These are phyloP conservation scores for Cricetomys ansorgei DNA, from an alignment of 2,113 vertebrate species.

Conservation along the genomic window DNA sequence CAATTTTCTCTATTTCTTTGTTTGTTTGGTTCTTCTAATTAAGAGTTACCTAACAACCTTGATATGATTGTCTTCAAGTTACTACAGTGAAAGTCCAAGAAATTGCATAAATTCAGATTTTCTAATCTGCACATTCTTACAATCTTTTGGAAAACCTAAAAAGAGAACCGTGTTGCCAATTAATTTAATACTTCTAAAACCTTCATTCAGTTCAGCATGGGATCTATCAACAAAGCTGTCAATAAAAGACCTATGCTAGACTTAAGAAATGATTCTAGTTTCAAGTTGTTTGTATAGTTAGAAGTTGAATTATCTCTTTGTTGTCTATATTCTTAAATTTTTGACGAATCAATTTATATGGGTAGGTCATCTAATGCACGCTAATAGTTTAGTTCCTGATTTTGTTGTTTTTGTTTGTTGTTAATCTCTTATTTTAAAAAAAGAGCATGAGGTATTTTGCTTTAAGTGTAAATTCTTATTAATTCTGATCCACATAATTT, in stretches of 20 bases:
- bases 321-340: not conserved
- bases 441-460: not conserved
- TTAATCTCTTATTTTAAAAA: too few species aligned
- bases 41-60: not conserved
- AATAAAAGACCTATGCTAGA: too few species aligned
- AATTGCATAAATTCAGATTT: not conserved
- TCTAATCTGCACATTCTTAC: not conserved
- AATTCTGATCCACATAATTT: not conserved
- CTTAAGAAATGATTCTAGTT: too few species aligned
- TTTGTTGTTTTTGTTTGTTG: not conserved
- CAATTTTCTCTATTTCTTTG: not conserved
- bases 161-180: not conserved
- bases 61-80: not conserved
- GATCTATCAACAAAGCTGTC: not conserved
- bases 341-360: not conserved
- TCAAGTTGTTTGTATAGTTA: too few species aligned
- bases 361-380: not conserved
- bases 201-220: not conserved
- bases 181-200: not conserved
- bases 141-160: not conserved
- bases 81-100: not conserved
- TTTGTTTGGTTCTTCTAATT: not conserved
- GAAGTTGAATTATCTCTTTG: not conserved
- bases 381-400: not conserved
- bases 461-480: not conserved